These are phyloP conservation scores for Drosophila sordidula DNA, from an alignment of 2,888 invertebrate species.

Conservation along the genomic window DNA sequence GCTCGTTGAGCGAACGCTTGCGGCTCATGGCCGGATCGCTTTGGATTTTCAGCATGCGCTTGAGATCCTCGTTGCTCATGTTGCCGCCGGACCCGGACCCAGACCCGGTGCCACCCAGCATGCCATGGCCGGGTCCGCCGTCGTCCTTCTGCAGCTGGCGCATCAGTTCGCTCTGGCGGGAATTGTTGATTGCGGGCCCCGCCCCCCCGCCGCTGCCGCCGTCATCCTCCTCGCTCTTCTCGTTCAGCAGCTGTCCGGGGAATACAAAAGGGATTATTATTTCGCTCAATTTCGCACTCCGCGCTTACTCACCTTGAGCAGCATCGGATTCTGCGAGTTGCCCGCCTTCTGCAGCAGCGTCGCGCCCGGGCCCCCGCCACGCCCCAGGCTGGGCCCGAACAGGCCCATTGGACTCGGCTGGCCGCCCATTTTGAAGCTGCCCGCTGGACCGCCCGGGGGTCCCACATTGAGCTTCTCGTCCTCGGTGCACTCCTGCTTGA, in stretches of 20 bases:
- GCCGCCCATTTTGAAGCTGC: slow-evolving; percentile 72
- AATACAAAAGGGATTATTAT: not conserved
- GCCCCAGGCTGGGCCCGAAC: slow-evolving; percentile 46
- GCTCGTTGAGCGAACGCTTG: slow-evolving; percentile 88
- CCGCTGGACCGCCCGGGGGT: slow-evolving; percentile 33
- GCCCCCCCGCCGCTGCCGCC: slow-evolving; percentile 82
- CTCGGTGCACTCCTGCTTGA: slow-evolving; percentile 81
- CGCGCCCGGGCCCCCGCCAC: slow-evolving; percentile 43
- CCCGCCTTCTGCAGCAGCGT: slow-evolving; percentile 72
- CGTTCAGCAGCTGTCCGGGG: slow-evolving; percentile 89
- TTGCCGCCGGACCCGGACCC: slow-evolving; percentile 68
- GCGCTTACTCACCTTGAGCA: slow-evolving; percentile 87
- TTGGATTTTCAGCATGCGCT: slow-evolving; percentile 84
- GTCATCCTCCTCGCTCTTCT: slow-evolving; percentile 92
- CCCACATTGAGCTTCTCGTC: slow-evolving; percentile 81
- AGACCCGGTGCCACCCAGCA: slow-evolving; percentile 47
- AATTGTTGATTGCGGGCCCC: slow-evolving; percentile 80
- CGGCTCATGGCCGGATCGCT: slow-evolving; percentile 85
- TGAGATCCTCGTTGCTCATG: slow-evolving; percentile 84
- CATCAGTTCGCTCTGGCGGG: slow-evolving; percentile 86
- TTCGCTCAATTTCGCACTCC: too few species aligned
- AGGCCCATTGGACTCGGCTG: slow-evolving; percentile 50
- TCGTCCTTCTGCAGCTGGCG: slow-evolving; percentile 86
- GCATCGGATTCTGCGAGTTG: slow-evolving; percentile 87
- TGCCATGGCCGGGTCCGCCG: slow-evolving; percentile 72